Evolutionary conservation across 2,113 vertebrate species (phyloP), one percentile per base, ranked within the genome.

Genomic region (Pelobates fuscus): DNA sequence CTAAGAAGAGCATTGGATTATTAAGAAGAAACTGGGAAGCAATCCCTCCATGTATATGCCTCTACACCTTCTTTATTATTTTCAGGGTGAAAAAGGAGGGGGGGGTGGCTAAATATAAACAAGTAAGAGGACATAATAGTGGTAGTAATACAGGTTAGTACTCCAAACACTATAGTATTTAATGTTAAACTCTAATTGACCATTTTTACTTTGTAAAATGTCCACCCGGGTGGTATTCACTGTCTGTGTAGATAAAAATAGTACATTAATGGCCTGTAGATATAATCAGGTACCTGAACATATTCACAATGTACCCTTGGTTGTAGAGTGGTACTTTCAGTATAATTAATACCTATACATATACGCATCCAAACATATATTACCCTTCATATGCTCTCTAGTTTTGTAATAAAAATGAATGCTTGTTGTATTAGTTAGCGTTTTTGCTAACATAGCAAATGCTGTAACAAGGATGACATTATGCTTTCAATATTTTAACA

Each of bases 371-470:
- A 66, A n/a, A n/a, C n/a, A n/a, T n/a, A n/a, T n/a, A 85, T 89
- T 82, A 80, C 82, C 86, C 84, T 91, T 92, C 85, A 86, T 82
- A 86, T 81, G 79, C 82, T 86, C 78, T 77, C 81, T 80, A 80
- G 81, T 75, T 86, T 84, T 67, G 71, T 74, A 85, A 67, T 82
- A 83, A 82, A 80, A 86, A 86, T 84, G 84, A 73, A 80, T 77
- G 29, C 75, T 69, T 79, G 86, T 82, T 88, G 86, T 85, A 89
- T 91, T 90, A 87, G 81, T 82, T 81, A 76, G 0, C 71, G 80
- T 80, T 61, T 57, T 65, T 80, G 18, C 82, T 79, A 81, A 24
- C 18, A 59, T 80, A 85, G 57, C 66, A 73, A 77, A 79, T 80
- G 68, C 76, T 79, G 59, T 75, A 81, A 77, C 57, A 65, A 80